Percentiles rank a stretch among this genome's conserved stretches.
These are phyloP conservation scores for Heterotilapia buettikoferi DNA, from an alignment of 2,113 vertebrate genomes.

Conservation along the genomic window DNA sequence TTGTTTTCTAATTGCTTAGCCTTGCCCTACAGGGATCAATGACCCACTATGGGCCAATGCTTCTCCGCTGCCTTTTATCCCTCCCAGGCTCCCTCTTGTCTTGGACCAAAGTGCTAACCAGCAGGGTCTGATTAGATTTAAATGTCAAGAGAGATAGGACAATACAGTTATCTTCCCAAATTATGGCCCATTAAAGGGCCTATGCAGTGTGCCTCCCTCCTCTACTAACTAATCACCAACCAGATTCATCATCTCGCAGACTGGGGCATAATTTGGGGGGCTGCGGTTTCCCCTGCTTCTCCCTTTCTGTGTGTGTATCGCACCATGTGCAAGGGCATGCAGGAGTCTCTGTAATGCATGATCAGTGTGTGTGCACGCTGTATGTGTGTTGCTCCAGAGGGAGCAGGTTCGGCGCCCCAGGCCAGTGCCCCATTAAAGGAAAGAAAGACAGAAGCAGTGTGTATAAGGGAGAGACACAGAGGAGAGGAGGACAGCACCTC, in stretches of 20 bases:
- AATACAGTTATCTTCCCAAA: conserved; percentile 70
- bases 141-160: conserved; percentile 67
- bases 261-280: conserved; percentile 43
- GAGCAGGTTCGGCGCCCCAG: conserved; percentile 42
- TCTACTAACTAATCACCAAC: conserved; percentile 55
- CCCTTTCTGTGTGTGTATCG: not conserved
- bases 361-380: conserved; percentile 34
- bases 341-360: conserved; percentile 36
- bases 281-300: conserved; percentile 2
- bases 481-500: not conserved
- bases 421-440: conserved; percentile 47
- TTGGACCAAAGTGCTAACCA: conserved; percentile 49
- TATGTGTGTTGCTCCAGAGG: conserved; percentile 35
- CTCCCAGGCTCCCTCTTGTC: conserved; percentile 32
- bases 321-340: conserved; percentile 28
- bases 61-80: conserved; percentile 9
- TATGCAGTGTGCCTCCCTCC: conserved; percentile 50
- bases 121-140: conserved; percentile 65
- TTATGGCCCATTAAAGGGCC: conserved; percentile 63
- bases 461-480: not conserved
- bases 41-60: not conserved
- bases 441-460: not conserved
- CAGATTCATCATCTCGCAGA: conserved; percentile 61
- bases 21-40: not conserved
- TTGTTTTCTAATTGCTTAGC: conserved; percentile 30